Percentiles rank a stretch among this genome's conserved stretches.
Evolutionary conservation across 2,888 invertebrate genomes (phyloP).

Genomic region (Netelia virgata): DNA sequence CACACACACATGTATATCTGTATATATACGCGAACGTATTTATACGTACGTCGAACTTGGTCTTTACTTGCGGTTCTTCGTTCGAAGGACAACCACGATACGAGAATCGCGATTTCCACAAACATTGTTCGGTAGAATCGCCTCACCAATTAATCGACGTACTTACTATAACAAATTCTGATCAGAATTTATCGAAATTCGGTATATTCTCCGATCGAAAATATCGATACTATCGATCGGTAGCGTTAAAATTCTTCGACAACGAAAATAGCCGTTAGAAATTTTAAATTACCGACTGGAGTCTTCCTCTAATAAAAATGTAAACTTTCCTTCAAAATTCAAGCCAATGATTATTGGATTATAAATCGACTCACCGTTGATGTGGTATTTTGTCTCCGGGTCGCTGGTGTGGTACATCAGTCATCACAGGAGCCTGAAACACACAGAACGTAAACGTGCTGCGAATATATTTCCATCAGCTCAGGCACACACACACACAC

Average conservation of each 20-base stretch:
- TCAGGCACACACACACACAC: no score
- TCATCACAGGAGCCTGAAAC: conserved; percentile 56
- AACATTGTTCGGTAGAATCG: neutral
- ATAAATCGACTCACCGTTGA: conserved; percentile 1
- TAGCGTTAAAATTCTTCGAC: neutral
- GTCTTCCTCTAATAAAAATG: neutral
- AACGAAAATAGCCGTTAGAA: no score
- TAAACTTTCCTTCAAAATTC: conserved; percentile 39
- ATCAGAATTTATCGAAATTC: neutral
- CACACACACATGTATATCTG: conserved; percentile 1
- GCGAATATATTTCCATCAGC: conserved; percentile 47
- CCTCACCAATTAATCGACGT: neutral
- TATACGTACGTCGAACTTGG: conserved; percentile 33
- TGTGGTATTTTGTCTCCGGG: neutral
- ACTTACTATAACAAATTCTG: neutral
- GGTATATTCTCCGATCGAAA: neutral
- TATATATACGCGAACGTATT: conserved; percentile 25
- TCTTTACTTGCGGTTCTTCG: conserved; percentile 29
- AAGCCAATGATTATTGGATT: conserved; percentile 33
- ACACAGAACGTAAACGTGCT: conserved; percentile 49
- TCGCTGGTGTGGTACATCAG: conserved; percentile 41
- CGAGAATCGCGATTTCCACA: neutral
- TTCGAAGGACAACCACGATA: conserved; percentile 19
- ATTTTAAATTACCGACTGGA: no score
- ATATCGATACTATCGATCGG: neutral